Evolutionary conservation across 2,888 invertebrate genomes (phyloP), one percentile per base, ranked within the genome.

Genomic region (Melanargia galathea): DNA sequence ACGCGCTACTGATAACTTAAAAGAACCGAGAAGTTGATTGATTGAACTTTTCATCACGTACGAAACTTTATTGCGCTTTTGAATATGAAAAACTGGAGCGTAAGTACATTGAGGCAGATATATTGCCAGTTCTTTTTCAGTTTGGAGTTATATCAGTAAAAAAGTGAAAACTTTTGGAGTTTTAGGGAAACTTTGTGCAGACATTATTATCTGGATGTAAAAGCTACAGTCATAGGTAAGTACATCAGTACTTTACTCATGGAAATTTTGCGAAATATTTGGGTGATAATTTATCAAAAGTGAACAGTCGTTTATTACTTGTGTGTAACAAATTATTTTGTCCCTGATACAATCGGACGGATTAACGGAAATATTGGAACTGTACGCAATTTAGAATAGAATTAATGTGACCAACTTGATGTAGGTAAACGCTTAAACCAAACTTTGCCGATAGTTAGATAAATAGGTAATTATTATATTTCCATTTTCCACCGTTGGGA

Each of bases 381-480:
- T 60, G 30, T 40, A 51, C 64, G 65, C 56, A 62, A 62, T 60
- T 51, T 63, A 55, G 58, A 46, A 22, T 22, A 58, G 59, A 66
- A 71, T 71, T 68, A 68, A 71, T 67, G 65, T 58, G 43, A 16
- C 57, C 58, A 43, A 71, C 68, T 69, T 64, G 61, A 61, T 60
- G 57, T 63, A 46, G 59, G 59, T 61, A 40, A 64, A 38, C 43
- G 46, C 45, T 58, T 35, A 59, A 24, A 38, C n/a, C 38, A n/a
- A 13, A 13, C 38, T 43, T 6, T 18, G 7, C 2, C 16, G 2
- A 43, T 18, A 43, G 18, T 43, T 18, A n/a, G n/a, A n/a, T n/a
- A n/a, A n/a, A n/a, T n/a, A n/a, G n/a, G n/a, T n/a, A n/a, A n/a
- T n/a, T n/a, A n/a, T n/a, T n/a, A n/a, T n/a, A n/a, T n/a, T n/a